Percentiles rank a stretch among this genome's conserved stretches.
Conservation (phyloP, 1,140 invertebrate genomes). For the Adoxophyes honmai region DNA sequence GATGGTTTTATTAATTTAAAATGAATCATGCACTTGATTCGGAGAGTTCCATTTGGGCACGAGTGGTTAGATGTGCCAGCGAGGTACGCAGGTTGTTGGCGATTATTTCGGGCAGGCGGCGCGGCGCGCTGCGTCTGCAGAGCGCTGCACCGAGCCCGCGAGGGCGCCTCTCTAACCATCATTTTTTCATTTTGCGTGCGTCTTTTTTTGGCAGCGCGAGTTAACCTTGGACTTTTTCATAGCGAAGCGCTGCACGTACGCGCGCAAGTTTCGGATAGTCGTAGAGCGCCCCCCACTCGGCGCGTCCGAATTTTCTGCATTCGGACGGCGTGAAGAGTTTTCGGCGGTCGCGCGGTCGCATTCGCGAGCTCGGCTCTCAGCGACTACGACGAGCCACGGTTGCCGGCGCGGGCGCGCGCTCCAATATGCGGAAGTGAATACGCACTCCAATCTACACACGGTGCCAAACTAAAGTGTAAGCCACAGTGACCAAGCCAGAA, state of each 20-base stretch:
- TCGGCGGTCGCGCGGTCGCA: slow-evolving; percentile 73
- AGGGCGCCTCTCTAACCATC: slow-evolving; percentile 67
- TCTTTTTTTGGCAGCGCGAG: slow-evolving; percentile 75
- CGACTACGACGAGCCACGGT: slow-evolving; percentile 43
- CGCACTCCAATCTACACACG: slow-evolving; percentile 42
- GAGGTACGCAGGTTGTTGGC: too few species aligned
- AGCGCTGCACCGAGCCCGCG: slow-evolving; percentile 66
- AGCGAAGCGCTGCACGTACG: slow-evolving; percentile 72
- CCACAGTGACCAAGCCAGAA: slow-evolving; percentile 38
- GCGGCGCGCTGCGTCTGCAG: slow-evolving; percentile 41
- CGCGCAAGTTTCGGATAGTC: slow-evolving; percentile 73
- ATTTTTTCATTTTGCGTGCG: slow-evolving; percentile 70
- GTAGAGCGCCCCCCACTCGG: slow-evolving; percentile 73
- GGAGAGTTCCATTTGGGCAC: too few species aligned
- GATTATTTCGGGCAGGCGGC: slow-evolving; percentile 10
- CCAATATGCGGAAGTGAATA: slow-evolving; percentile 73
- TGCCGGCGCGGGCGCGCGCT: slow-evolving; percentile 44
- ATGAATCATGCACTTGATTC: too few species aligned
- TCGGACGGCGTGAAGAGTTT: slow-evolving; percentile 66
- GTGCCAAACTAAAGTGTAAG: slow-evolving; percentile 56
- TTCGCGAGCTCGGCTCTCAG: slow-evolving; percentile 67
- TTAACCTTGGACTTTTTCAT: slow-evolving; percentile 76
- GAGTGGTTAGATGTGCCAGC: too few species aligned
- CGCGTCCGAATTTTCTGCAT: slow-evolving; percentile 75
- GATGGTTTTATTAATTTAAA: too few species aligned